Evolutionary conservation across 1,140 invertebrate species (phyloP), one percentile per base, ranked within the genome.

Genomic region (Parapsyche elsis): DNA sequence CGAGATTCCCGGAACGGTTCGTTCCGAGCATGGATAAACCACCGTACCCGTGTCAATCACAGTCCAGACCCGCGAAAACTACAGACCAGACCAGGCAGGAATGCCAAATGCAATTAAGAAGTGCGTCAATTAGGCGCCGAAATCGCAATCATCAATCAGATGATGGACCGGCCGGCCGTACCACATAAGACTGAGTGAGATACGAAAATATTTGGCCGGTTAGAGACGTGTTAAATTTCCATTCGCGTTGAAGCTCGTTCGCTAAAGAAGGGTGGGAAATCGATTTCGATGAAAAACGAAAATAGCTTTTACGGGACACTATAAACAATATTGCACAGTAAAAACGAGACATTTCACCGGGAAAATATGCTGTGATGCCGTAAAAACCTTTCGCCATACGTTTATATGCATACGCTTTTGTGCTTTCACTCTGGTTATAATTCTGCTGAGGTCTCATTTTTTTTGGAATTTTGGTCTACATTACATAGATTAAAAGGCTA

Each of bases 301-400:
- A 61, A 61, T 21, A 61, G 57, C 57, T 61, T 61, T 61, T 61
- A 61, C 19, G 57, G 57, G 57, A 61, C 57, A 61, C 57, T 61
- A 61, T 61, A 61, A 61, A 61, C 57, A 61, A 61, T 61, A 61
- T 61, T 61, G 57, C 9, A 61, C 57, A 61, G 57, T 61, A 61
- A 61, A 61, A 61, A 61, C 57, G 21, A 16, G 57, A 7, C 57
- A 16, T 61, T 61, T 61, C 57, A 61, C 30, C 30, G 57, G 21
- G 57, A 61, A 61, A 61, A 61, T 61, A 61, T 61, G 57, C 57
- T 61, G 57, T 61, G n/a, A 61, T 61, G 21, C 57, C 57, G 21
- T 61, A 61, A 61, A 61, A 61, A 61, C 57, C 57, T 61, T 61
- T 61, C 30, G 30, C 30, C 30, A 38, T 38, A 38, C 7, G 30